Conservation (phyloP, 2,797 vertebrate genomes). For the Sphaeramia orbicularis region DNA sequence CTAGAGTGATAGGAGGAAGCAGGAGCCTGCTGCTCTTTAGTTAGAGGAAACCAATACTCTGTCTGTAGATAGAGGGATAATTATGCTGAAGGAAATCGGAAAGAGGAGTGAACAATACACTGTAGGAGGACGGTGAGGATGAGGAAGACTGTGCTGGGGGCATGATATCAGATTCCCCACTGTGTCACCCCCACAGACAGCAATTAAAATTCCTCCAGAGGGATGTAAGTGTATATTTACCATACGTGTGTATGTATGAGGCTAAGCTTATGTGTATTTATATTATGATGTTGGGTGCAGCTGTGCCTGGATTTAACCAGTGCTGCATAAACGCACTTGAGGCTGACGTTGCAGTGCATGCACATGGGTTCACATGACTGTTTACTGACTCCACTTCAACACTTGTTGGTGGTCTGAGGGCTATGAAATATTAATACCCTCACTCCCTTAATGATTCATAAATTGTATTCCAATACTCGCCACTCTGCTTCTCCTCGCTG, state of each 20-base stretch:
- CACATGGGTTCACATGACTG: conserved; percentile 38
- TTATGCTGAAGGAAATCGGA: conserved; percentile 76
- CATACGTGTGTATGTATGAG: conserved; percentile 14
- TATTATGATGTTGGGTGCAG: conserved; percentile 50
- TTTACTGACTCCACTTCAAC: conserved; percentile 73
- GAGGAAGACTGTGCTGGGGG: conserved; percentile 44
- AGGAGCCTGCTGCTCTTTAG: conserved; percentile 80
- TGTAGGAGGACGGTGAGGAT: conserved; percentile 20
- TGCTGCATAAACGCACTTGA: conserved; percentile 49
- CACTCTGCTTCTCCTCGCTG: conserved; percentile 64
- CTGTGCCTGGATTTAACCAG: conserved; percentile 32
- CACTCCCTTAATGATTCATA: conserved; percentile 84
- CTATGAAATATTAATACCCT: conserved; percentile 82
- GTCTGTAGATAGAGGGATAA: conserved; percentile 81
- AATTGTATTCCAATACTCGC: conserved; percentile 81
- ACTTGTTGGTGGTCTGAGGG: conserved; percentile 79
- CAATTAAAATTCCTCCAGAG: conserved; percentile 77
- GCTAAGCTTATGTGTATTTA: conserved; percentile 51
- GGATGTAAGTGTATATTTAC: conserved; percentile 39
- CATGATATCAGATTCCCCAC: conserved; percentile 65
- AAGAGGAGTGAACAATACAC: conserved; percentile 42
- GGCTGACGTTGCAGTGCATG: conserved; percentile 13
- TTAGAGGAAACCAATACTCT: conserved; percentile 78
- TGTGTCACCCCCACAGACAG: conserved; percentile 68
- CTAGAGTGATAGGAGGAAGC: conserved; percentile 79